A percentile compares a stretch with the other conserved stretches of the same genome.
Conservation (phyloP, 23 tunicate genomes). For the Styela clava region DNA sequence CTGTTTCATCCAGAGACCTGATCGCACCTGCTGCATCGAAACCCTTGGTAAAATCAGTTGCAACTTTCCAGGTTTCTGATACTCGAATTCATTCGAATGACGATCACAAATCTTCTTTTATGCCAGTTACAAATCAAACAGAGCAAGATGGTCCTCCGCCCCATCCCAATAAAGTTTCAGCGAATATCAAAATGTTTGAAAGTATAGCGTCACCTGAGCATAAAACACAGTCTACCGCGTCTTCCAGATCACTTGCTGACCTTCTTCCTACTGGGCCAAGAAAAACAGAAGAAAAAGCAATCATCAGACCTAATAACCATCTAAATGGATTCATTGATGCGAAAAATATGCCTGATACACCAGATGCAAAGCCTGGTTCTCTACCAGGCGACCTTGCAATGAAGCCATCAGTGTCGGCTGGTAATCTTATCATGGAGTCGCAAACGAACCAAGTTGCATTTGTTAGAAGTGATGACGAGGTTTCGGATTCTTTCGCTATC, state of each 20-base stretch:
- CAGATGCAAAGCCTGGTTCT: background rate
- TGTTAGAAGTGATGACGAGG: background rate
- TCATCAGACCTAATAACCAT: conserved; percentile 23
- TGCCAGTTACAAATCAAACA: background rate
- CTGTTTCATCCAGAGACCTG: background rate
- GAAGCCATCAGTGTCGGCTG: background rate
- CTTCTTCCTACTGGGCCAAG: conserved; percentile 14
- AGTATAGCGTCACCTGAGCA: conserved; percentile 25
- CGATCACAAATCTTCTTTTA: background rate
- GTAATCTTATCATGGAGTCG: conserved; percentile 1
- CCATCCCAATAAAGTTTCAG: conserved; percentile 45
- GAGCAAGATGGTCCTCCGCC: background rate
- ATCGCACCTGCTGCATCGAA: background rate
- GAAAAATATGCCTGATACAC: background rate
- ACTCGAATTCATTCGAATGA: no score
- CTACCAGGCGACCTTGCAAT: background rate
- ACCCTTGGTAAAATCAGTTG: background rate
- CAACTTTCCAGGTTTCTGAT: conserved; percentile 1
- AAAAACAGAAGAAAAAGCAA: conserved; percentile 25
- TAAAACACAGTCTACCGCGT: conserved; percentile 25
- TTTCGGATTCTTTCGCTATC: conserved; percentile 3
- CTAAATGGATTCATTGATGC: background rate
- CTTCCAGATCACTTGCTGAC: conserved; percentile 18
- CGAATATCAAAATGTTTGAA: conserved; percentile 78
- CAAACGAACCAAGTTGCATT: conserved; percentile 5